Conservation (phyloP, 2,888 invertebrate species). For the Tenthredo distinguenda region DNA sequence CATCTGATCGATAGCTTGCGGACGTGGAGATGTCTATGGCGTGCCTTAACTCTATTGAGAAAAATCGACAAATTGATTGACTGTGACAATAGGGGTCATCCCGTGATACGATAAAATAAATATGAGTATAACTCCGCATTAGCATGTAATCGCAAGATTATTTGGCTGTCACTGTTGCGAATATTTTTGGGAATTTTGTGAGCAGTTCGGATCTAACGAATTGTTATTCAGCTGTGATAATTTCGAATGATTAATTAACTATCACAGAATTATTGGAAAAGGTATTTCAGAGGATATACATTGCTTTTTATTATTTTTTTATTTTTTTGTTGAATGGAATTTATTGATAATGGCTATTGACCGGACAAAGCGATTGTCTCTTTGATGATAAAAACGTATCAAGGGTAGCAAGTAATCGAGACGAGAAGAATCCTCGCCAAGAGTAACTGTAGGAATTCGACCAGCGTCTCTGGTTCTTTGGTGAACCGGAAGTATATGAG, state of each 20-base stretch:
- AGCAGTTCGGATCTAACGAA: neutral
- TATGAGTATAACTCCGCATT: neutral
- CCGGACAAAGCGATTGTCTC: neutral
- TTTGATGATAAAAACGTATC: conserved; percentile 26
- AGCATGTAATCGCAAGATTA: neutral
- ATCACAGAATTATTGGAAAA: neutral
- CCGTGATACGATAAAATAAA: neutral
- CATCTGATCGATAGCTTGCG: conserved; percentile 27
- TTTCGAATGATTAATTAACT: neutral
- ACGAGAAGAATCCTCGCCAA: conserved; percentile 9
- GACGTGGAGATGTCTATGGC: neutral
- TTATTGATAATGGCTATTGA: neutral
- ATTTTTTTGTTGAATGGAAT: neutral
- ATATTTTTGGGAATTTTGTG: no score
- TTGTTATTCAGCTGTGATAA: neutral
- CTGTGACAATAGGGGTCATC: neutral
- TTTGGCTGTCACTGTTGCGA: no score
- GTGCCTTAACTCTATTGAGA: conserved; percentile 6
- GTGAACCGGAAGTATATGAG: conserved; percentile 13
- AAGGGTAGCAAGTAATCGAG: conserved; percentile 14
- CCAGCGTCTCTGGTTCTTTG: neutral
- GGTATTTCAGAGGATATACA: neutral
- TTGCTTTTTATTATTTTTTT: neutral
- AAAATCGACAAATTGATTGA: conserved; percentile 2
- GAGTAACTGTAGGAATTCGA: conserved; percentile 40